Evolutionary conservation across 1,140 invertebrate genomes (phyloP), one percentile per base, ranked within the genome.

Genomic region (Nilaparvata lugens): DNA sequence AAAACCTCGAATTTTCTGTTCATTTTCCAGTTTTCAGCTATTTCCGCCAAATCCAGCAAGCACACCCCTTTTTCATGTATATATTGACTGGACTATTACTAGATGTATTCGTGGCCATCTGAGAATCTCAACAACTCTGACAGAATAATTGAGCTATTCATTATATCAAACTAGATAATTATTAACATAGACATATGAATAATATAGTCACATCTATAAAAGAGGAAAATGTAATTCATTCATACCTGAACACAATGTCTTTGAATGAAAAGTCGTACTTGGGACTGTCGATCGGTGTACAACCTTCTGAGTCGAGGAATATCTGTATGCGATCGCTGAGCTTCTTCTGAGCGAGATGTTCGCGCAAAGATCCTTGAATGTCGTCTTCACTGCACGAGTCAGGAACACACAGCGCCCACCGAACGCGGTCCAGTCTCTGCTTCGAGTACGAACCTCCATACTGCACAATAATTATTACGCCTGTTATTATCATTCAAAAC

Each of bases 401-500:
- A 0, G 81, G 81, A 4, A 80, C 72, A 63, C 81, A 82, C 23
- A 77, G 70, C 1, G 78, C 81, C 73, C 79, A 74, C 40, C 78
- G 75, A 16, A 81, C 54, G 63, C 5, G 72, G 66, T 57, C 77
- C 71, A 65, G 25, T 14, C 64, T 53, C 21, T 65, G 61, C 28
- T 65, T 66, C 21, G 61, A 61, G 1, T 35, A 52, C 16, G 65
- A 63, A 1, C 64, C 62, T 1, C 64, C 63, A 21, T 61, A 66
- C 64, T 65, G 58, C 24, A 63, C 55, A 45, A 45, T 45, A 16
- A 45, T 4, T n/a, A n/a, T n/a, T n/a, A n/a, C n/a, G n/a, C n/a
- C n/a, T n/a, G 13, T 45, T 11, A 11, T 45, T 5, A 45, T 45
- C 3, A 45, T 4, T 45, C 13, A 45, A 45, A 16, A 4, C 11